Base-by-base conservation (phyloP, 2,113 vertebrate species). In the Rhinopomastus cyanomelas region DNA sequence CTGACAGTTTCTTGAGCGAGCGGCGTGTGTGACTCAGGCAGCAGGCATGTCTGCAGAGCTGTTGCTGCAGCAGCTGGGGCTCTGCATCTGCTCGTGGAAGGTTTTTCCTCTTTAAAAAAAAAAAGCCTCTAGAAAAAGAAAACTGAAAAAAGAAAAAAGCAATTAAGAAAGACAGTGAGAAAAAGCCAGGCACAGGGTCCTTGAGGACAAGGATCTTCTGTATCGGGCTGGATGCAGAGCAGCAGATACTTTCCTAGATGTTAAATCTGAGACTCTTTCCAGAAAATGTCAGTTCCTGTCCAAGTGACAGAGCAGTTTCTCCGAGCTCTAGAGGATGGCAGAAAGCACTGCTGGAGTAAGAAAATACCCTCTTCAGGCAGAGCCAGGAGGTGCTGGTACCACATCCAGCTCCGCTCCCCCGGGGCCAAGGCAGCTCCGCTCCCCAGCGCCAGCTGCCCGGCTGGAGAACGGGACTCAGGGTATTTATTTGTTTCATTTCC, bases 271-370 rank as follows among this genome's bases (percentile, higher is more conserved):
- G 84, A 9, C 49, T 62, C 59, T 82, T 94, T 95, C 89, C 95
- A 95, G 89, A 88, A 94, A 90, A 65, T 79, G 65, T 94, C 87
- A 57, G 78, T 34, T 90, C 89, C 71, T 90, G 79, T 94, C 92
- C 94, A 88, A 94, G 84, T 95, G 95, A 90, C 95, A 87, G 91
- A 72, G 95, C 89, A 94, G 89, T 76, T 93, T 87, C 74, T 78
- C 36, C 26, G 44, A 48, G 61, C 87, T 74, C 73, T 16, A 30
- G 48, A 49, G 89, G 55, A 53, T 57, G 91, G 87, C 81, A 76
- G 67, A 85, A 72, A 55, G 48, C 23, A 16, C 56, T 20, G 44
- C 34, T 5, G 30, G 17, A 71, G 65, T 13, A 62, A 44, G 5
- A 39, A 42, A 66, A 51, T 22, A 30, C 56, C 62, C 8, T 3